phyloP scores from a whole-genome alignment of 1,140 invertebrate species.

The Zaprionus inermis region DNA sequence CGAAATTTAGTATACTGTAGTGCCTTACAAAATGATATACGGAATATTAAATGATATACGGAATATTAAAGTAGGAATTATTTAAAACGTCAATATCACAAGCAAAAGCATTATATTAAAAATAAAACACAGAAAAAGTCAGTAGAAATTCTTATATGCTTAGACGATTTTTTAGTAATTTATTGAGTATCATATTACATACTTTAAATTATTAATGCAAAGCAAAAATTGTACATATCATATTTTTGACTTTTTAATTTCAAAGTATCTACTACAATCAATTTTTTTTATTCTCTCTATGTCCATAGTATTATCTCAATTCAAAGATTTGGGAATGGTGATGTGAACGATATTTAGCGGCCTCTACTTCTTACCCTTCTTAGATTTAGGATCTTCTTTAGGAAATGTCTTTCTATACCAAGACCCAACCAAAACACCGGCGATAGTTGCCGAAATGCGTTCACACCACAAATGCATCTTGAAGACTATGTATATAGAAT shows the following conservation, averaged over 20 bases:
- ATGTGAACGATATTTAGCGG: not conserved
- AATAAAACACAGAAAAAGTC: too few species aligned
- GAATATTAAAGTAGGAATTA: too few species aligned
- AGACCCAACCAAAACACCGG: slow-evolving; percentile 55
- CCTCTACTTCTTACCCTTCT: slow-evolving; percentile 38
- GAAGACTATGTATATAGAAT: not conserved
- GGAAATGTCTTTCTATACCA: slow-evolving; percentile 69
- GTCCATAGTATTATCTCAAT: not conserved
- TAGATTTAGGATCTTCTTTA: not conserved
- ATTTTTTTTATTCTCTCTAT: not conserved
- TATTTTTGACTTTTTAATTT: not conserved
- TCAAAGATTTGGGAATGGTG: not conserved
- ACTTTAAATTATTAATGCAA: not conserved
- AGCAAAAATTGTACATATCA: not conserved
- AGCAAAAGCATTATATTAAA: too few species aligned
- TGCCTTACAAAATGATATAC: too few species aligned
- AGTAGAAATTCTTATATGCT: too few species aligned
- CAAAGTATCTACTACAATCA: not conserved
- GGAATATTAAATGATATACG: too few species aligned
- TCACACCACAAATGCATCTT: slow-evolving; percentile 69
- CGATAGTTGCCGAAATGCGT: slow-evolving; percentile 56
- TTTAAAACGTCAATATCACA: too few species aligned
- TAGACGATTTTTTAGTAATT: too few species aligned
- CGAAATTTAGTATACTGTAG: too few species aligned
- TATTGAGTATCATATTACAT: not conserved